phyloP scores from a whole-genome alignment of 2,797 vertebrate genomes.

The Coendou prehensilis region DNA sequence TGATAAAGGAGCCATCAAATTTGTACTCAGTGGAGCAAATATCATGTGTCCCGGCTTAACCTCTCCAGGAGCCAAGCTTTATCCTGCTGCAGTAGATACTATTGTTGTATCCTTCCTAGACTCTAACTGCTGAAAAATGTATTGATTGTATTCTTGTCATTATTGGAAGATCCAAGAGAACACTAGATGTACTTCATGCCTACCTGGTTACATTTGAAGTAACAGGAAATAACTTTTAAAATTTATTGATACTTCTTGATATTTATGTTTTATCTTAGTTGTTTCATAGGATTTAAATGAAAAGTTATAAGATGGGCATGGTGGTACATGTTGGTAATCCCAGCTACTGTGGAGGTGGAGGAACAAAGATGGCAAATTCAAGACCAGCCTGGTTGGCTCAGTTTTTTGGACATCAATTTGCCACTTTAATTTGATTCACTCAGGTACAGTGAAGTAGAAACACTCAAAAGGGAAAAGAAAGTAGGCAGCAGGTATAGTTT shows the following conservation, averaged over 20 bases:
- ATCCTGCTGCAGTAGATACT: conserved; percentile 94
- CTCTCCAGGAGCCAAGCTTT: conserved; percentile 98
- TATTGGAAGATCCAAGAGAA: conserved; percentile 55
- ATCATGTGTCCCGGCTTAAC: conserved; percentile 99
- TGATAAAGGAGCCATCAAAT: conserved; percentile 99
- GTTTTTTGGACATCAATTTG: conserved; percentile 55
- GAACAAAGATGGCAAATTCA: background rate
- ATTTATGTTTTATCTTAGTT: background rate
- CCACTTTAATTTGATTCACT: conserved; percentile 43
- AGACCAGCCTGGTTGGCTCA: conserved; percentile 14
- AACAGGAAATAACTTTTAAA: conserved; percentile 9
- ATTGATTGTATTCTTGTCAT: conserved; percentile 60
- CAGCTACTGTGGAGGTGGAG: background rate
- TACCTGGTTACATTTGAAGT: conserved; percentile 62
- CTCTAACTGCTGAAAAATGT: conserved; percentile 58
- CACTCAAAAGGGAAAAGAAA: conserved; percentile 60
- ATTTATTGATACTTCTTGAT: background rate
- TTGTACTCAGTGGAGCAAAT: conserved; percentile 98
- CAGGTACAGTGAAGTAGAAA: conserved; percentile 44
- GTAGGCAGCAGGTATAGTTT: conserved; percentile 7
- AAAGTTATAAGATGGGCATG: conserved; percentile 38
- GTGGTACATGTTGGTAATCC: background rate
- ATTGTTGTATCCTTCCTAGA: conserved; percentile 96
- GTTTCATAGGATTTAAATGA: conserved; percentile 49
- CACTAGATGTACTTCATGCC: conserved; percentile 38